Base-by-base conservation (phyloP, 2,113 vertebrate species). In the Empidonax traillii region DNA sequence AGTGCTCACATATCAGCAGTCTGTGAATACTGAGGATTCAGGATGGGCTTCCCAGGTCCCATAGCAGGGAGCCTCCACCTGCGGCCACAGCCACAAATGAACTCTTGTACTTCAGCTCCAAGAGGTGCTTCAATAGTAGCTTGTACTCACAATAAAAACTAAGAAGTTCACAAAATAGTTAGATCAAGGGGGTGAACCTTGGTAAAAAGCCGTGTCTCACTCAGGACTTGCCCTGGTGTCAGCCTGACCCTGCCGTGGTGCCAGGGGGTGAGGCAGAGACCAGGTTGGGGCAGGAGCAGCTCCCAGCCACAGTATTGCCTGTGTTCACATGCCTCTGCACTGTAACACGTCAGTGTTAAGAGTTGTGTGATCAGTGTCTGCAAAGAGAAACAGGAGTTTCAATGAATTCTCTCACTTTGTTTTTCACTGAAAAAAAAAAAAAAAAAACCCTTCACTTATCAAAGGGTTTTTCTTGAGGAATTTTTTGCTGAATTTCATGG, bases 321-420 rank as follows among this genome's bases (percentile, higher is more conserved):
- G 8, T 0, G 0, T 61, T 53, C 67, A 13, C 6, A 3, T 37
- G 12, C 41, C 47, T 68, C 47, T 49, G n/a, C 9, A 0, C 21
- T 1, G 1, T 41, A 73, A 66, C n/a, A 55, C 1, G 0, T 25
- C 52, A 27, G 25, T 15, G 27, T 41, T 28, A 55, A 55, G 31
- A 28, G 22, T 19, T 27, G 19, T 43, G 22, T 31, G 4, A 2
- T 22, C 37, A 23, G 28, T 35, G 30, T 17, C 71, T 52, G 58
- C 19, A 31, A 39, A 71, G 49, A 46, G 28, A 58, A 76, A 46
- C 14, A 16, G 28, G 14, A 46, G 37, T 39, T 76, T 51, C 23
- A 10, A 8, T 56, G 28, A 67, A 67, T 44, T 43, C 3, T 67
- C 23, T 67, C 3, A 1, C 16, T 61, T 33, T 62, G 23, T 23